A percentile compares a stretch with the other conserved stretches of the same genome.
Evolutionary conservation across 2,888 invertebrate genomes (phyloP).

Genomic region (Hartigia nigra): DNA sequence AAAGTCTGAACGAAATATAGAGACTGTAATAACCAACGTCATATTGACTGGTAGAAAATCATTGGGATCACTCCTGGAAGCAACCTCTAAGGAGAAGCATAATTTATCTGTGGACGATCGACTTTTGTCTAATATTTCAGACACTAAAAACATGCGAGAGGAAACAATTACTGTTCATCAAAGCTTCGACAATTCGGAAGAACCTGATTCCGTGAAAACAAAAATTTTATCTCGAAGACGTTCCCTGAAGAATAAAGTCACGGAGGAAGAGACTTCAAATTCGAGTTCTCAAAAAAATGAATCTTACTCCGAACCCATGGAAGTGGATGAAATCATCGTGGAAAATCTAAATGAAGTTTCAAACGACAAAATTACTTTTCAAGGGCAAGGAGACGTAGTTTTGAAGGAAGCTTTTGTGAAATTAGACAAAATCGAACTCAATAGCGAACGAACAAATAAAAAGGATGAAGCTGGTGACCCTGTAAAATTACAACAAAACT

Average conservation of each 20-base stretch:
- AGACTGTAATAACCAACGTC: slow-evolving; percentile 6
- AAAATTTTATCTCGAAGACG: neutral
- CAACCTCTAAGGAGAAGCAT: slow-evolving; percentile 1
- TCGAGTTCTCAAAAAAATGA: neutral
- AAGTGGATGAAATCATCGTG: slow-evolving; percentile 9
- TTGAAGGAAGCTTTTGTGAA: neutral
- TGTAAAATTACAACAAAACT: neutral
- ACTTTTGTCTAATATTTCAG: slow-evolving; percentile 5
- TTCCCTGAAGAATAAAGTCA: neutral
- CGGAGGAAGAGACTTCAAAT: neutral
- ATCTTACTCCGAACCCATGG: slow-evolving; percentile 12
- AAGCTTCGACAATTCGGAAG: neutral
- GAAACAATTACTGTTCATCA: neutral
- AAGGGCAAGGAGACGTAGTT: neutral
- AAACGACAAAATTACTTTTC: neutral
- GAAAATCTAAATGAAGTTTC: neutral
- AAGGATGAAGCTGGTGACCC: neutral
- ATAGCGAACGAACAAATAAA: neutral
- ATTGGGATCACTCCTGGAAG: neutral
- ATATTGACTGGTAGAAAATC: slow-evolving; percentile 9
- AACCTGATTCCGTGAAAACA: neutral
- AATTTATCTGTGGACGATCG: slow-evolving; percentile 8
- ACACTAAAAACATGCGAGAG: neutral
- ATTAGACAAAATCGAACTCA: neutral
- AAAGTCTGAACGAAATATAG: slow-evolving; percentile 10